These are phyloP conservation scores for Diaperis boleti DNA, from an alignment of 2,888 invertebrate genomes.

Conservation along the genomic window DNA sequence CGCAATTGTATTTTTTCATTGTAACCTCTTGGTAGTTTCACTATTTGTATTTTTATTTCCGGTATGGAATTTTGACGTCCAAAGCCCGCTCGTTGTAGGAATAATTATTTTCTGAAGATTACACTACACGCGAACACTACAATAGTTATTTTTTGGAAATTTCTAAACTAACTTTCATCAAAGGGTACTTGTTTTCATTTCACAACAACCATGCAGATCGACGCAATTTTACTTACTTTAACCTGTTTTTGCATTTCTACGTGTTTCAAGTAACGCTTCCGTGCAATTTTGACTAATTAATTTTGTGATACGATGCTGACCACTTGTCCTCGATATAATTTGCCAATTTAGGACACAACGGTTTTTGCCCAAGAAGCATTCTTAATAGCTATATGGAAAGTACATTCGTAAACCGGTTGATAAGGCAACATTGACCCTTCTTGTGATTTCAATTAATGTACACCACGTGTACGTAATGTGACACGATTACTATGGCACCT, in stretches of 20 bases:
- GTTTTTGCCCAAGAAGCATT: conserved; percentile 29
- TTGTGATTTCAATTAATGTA: conserved; percentile 17
- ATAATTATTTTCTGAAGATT: no score
- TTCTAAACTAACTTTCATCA: no score
- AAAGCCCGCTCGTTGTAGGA: no score
- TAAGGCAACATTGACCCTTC: conserved; percentile 28
- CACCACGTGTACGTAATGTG: conserved; percentile 9
- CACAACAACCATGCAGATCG: background rate
- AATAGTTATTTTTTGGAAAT: no score
- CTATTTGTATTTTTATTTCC: no score
- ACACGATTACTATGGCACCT: background rate
- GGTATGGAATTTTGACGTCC: no score
- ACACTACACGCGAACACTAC: no score
- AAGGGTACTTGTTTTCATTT: conserved; percentile 1
- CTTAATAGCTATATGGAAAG: conserved; percentile 31
- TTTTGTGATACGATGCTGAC: background rate
- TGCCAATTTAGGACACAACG: conserved; percentile 32
- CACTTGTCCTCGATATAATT: conserved; percentile 18
- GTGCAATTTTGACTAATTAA: conserved; percentile 3
- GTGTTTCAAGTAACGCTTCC: conserved; percentile 5
- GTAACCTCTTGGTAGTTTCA: no score
- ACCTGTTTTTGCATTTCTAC: background rate
- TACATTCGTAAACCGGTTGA: conserved; percentile 29
- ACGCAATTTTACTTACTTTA: background rate
- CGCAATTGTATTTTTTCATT: no score